phyloP scores from a whole-genome alignment of 2,113 vertebrate species.

The Platycercus adscitus region DNA sequence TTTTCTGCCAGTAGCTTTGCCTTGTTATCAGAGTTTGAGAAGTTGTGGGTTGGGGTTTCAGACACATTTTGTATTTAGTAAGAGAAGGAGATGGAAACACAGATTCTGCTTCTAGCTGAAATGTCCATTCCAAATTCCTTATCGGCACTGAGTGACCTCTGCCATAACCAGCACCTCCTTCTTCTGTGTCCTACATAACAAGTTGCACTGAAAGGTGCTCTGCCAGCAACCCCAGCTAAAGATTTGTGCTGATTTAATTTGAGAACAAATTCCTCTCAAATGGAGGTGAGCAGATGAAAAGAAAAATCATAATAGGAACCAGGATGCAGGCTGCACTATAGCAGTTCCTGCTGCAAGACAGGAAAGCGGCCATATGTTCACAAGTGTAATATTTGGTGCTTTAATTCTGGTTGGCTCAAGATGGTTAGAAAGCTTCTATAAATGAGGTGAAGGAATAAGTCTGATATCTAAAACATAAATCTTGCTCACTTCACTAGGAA shows the following conservation, averaged over 20 bases:
- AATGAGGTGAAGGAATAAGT: not conserved
- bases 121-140: not conserved
- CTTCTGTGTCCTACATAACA: not conserved
- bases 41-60: not conserved
- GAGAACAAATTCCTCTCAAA: not conserved
- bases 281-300: not conserved
- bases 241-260: not conserved
- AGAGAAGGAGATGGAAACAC: not conserved
- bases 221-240: not conserved
- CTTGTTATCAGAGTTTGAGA: not conserved
- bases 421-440: not conserved
- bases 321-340: not conserved
- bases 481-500: not conserved
- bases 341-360: not conserved
- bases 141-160: not conserved
- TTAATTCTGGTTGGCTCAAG: not conserved
- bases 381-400: not conserved
- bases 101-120: not conserved
- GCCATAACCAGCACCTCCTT: not conserved
- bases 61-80: not conserved
- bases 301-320: not conserved
- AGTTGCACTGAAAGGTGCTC: not conserved
- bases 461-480: not conserved
- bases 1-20: not conserved
- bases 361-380: not conserved